Base-by-base conservation (phyloP, 2,113 vertebrate species). In the Raja brachyura region DNA sequence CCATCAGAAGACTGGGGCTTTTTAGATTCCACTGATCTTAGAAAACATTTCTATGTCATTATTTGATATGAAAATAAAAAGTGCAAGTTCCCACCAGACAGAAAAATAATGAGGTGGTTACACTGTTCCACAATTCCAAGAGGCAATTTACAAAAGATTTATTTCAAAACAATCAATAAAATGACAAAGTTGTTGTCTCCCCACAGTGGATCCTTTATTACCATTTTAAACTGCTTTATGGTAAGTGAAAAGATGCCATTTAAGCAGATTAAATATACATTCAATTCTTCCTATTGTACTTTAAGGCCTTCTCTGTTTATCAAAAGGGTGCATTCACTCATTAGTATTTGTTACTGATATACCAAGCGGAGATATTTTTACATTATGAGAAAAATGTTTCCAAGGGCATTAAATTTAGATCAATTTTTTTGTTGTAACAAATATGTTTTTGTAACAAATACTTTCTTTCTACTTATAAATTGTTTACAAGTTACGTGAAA, bases 1-100 rank as follows among this genome's bases (percentile, higher is more conserved):
- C 85, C 61, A 93, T 93, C 66, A 95, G 95, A 94, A 93, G 93
- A 14, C 63, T 73, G 31, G 22, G 54, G 63, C 90, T 92, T 92
- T 48, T 73, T 48, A 70, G 33, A 28, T 92, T 54, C 66, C 25
- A 70, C 68, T 11, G 68, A 73, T 73, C 68, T 92, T 28, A 73
- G 90, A 48, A 92, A 74, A 92, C 90, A 70, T 92, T 92, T 54
- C 90, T 73, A 14, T 73, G 68, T 92, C 90, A 73, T 92, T 73
- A 92, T 92, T 92, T 92, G 66, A 92, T 74, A 92, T 54, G 11
- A 73, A 92, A 68, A 92, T 92, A 73, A 73, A 73, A 92, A 70
- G 83, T 63, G 83, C 59, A 88, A 88, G 83, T 16, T 88, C 56
- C 83, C 83, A 88, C 11, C n/a, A 33, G 75, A 33, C n/a, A 14